Evolutionary conservation across 2,113 vertebrate genomes (phyloP), one percentile per base, ranked within the genome.

Genomic region (Limanda limanda): DNA sequence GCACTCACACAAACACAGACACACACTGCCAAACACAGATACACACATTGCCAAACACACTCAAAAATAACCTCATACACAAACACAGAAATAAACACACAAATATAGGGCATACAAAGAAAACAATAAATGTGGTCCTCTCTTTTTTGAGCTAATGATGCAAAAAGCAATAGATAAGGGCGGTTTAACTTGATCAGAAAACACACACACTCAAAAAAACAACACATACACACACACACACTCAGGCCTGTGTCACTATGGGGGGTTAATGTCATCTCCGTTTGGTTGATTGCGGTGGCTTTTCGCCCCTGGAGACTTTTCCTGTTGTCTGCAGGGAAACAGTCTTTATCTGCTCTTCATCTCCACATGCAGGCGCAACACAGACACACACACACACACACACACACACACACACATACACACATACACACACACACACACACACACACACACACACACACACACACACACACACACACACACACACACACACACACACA

Each of bases 221-320:
- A 31, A 75, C 71, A 54, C 67, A 73, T 51, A 71, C 74, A 67
- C 79, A 75, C 62, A 73, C 57, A 71, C 74, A 67, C 79, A 77
- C 45, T 56, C 72, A 45, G n/a, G 70, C 71, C 25, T 21, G 25
- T 72, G 68, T 76, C 68, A 76, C 87, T 1, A n/a, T 51, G 79
- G 91, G 91, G 82, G 89, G 88, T 88, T 91, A 90, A 91, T 91
- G 91, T 72, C 81, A 62, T 86, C 83, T 87, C 75, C 37, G 57
- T 84, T 78, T 75, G 79, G 77, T 40, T 88, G 91, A 91, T 87
- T 91, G 84, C 77, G 77, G 84, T 71, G 73, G 79, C 77, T 90
- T 88, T 81, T 85, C 78, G 13, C 88, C 79, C 74, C 76, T 84
- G 82, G 89, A 92, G 82, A 90, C 82, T 83, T 81, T 75, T 55